phyloP scores from a whole-genome alignment of 2,888 invertebrate species.

The Trachelus stipa region DNA sequence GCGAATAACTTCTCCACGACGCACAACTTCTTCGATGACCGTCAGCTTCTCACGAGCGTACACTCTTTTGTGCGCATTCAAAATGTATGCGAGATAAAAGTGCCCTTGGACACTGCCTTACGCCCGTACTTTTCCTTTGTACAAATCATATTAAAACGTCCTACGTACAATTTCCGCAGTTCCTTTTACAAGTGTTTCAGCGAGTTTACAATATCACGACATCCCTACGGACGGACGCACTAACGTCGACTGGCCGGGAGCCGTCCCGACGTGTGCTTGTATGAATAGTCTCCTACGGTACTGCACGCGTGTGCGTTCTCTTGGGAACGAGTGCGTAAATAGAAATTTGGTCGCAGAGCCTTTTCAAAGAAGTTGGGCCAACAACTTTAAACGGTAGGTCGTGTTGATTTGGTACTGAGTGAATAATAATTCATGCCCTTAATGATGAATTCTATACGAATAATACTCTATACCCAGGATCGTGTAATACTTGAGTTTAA shows the following conservation, averaged over 20 bases:
- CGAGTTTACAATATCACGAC: constrained; percentile 2
- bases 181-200: neutral
- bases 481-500: neutral
- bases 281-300: neutral
- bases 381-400: neutral
- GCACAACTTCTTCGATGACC: neutral
- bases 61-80: neutral
- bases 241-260: constrained; percentile 18
- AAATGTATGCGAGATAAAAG: neutral
- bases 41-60: neutral
- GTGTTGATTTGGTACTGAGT: neutral
- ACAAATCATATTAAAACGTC: neutral
- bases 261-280: constrained; percentile 15
- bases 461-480: neutral
- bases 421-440: neutral
- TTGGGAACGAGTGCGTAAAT: neutral
- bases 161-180: neutral
- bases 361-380: neutral
- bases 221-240: constrained; percentile 20
- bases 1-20: neutral
- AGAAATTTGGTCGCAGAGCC: neutral
- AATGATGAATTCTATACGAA: neutral
- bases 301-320: neutral
- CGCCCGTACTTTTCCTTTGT: neutral
- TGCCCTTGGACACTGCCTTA: neutral